These are phyloP conservation scores for Drosophila funebris DNA, from an alignment of 1,140 invertebrate species.

Conservation along the genomic window DNA sequence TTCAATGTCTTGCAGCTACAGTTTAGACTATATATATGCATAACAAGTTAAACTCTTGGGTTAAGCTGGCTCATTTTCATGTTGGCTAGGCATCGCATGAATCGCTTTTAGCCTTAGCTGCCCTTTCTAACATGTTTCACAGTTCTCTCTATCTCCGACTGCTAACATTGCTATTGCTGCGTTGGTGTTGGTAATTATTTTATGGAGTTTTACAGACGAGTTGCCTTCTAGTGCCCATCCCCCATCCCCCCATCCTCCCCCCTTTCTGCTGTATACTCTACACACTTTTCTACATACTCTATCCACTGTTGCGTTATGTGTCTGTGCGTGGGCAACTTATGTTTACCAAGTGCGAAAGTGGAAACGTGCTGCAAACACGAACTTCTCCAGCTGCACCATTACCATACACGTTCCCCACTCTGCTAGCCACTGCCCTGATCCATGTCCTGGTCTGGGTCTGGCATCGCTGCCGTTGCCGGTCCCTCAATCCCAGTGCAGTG, in stretches of 20 bases:
- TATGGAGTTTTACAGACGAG: slow-evolving; percentile 60
- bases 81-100: neutral
- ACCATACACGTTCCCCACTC: neutral
- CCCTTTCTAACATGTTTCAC: slow-evolving; percentile 14
- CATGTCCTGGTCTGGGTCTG: neutral
- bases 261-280: neutral
- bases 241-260: neutral
- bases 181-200: slow-evolving; percentile 77
- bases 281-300: neutral
- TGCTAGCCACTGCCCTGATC: neutral
- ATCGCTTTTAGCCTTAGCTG: neutral
- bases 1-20: no score
- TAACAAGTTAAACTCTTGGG: neutral
- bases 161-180: slow-evolving; percentile 11
- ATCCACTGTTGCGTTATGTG: slow-evolving; percentile 5
- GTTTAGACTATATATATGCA: no score
- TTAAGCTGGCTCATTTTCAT: slow-evolving; percentile 8
- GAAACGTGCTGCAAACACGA: slow-evolving; percentile 79
- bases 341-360: slow-evolving; percentile 81
- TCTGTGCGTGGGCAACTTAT: slow-evolving; percentile 72
- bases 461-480: neutral
- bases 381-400: slow-evolving; percentile 52
- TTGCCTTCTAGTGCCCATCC: slow-evolving; percentile 15
- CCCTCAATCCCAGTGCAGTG: slow-evolving; percentile 45
- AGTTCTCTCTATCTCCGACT: neutral